phyloP scores from a whole-genome alignment of 2,113 vertebrate genomes.

The Pseudopipra pipra region DNA sequence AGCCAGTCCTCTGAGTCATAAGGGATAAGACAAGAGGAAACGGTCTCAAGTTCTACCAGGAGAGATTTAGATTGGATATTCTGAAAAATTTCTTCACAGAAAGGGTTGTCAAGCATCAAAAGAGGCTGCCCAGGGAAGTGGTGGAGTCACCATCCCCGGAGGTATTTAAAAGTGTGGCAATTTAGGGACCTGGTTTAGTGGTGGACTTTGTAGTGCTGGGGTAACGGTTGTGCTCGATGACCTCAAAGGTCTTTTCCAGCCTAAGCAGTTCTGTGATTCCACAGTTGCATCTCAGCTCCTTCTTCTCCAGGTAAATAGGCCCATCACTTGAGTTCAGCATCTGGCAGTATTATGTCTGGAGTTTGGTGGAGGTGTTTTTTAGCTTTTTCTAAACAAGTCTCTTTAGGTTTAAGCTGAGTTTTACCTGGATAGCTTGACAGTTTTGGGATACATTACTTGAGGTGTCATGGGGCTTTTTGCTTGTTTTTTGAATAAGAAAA shows the following conservation, averaged over 20 bases:
- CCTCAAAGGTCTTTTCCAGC: background rate
- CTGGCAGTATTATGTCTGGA: background rate
- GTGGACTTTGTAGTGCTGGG: background rate
- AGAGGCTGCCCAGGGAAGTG: background rate
- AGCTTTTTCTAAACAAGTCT: background rate
- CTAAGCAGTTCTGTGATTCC: background rate
- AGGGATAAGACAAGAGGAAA: background rate
- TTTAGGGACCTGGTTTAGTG: background rate
- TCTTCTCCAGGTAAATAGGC: background rate
- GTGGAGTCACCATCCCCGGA: background rate
- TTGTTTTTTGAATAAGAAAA: background rate
- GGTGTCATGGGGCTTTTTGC: background rate
- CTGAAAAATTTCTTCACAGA: background rate
- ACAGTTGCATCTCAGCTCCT: background rate
- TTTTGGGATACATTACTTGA: background rate
- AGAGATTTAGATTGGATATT: background rate
- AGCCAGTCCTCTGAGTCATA: background rate
- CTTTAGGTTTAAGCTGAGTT: background rate
- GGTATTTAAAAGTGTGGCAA: background rate
- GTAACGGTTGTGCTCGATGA: background rate
- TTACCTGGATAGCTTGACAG: background rate
- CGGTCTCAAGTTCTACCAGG: fast-evolving
- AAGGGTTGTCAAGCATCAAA: background rate
- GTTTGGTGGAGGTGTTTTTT: too few relatives aligned
- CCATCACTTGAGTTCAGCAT: background rate